Evolutionary conservation across 2,797 vertebrate genomes (phyloP), one percentile per base, ranked within the genome.

Genomic region (Sphenodon punctatus): DNA sequence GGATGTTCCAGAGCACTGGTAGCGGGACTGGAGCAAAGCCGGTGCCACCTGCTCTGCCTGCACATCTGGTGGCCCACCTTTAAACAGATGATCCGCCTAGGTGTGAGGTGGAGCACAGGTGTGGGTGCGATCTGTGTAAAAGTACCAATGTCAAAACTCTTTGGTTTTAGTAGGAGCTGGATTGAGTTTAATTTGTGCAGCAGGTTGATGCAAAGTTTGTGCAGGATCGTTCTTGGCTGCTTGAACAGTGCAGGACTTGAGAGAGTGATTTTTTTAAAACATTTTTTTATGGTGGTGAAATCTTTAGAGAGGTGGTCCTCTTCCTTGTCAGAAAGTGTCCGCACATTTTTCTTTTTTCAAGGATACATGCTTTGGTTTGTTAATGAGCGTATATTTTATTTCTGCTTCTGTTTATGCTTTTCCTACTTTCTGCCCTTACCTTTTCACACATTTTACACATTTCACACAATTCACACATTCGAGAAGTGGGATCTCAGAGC

Each of bases 391-490:
- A 5, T 61, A 66, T 73, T 34, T 85, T 68, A n/a, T n/a, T n/a
- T n/a, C n/a, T n/a, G n/a, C n/a, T n/a, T n/a, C n/a, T n/a, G n/a
- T n/a, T n/a, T n/a, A n/a, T n/a, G n/a, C n/a, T n/a, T n/a, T n/a
- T n/a, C n/a, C n/a, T n/a, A n/a, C n/a, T n/a, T n/a, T n/a, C n/a
- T n/a, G n/a, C n/a, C n/a, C n/a, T n/a, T n/a, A n/a, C n/a, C n/a
- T n/a, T n/a, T n/a, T n/a, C n/a, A n/a, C n/a, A n/a, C n/a, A n/a
- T n/a, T n/a, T n/a, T n/a, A n/a, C n/a, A n/a, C n/a, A n/a, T n/a
- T n/a, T n/a, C n/a, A n/a, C n/a, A n/a, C n/a, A n/a, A 42, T 0
- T 0, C 11, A 8, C 12, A 1, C 5, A 9, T 23, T 6, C 63
- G 43, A 78, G 58, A 7, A 10, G 43, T 56, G 15, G 20, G 5